Evolutionary conservation across 1,140 invertebrate species (phyloP).

Genomic region (Liolophura sinensis): DNA sequence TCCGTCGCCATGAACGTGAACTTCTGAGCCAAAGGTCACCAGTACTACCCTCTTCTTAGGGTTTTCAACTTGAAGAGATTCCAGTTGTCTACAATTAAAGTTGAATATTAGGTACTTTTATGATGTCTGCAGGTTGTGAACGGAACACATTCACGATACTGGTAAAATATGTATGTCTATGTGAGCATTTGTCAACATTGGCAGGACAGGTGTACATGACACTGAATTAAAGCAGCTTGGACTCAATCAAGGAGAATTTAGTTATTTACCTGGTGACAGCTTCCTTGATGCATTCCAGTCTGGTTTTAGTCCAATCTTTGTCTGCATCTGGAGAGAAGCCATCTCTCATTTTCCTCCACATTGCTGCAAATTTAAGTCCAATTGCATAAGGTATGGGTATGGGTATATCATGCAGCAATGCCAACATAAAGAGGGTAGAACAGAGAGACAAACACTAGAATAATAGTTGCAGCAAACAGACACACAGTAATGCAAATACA

Average conservation of each 20-base stretch:
- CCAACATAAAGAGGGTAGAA: no score
- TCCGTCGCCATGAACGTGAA: slow-evolving; percentile 39
- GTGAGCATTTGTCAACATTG: no score
- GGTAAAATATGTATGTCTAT: no score
- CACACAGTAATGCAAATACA: no score
- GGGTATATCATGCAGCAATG: no score
- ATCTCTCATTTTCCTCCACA: slow-evolving; percentile 31
- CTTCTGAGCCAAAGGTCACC: slow-evolving; percentile 37
- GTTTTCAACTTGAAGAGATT: slow-evolving; percentile 39
- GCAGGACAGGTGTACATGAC: no score
- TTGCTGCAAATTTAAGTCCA: slow-evolving; percentile 21
- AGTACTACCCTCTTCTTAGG: slow-evolving; percentile 45
- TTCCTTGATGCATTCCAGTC: slow-evolving; percentile 41
- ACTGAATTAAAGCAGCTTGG: no score
- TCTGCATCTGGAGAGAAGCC: slow-evolving; percentile 16
- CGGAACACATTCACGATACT: not conserved
- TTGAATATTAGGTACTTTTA: no score
- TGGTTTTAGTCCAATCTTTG: slow-evolving; percentile 13
- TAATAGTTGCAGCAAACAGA: no score
- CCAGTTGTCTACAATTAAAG: slow-evolving; percentile 34
- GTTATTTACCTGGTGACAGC: slow-evolving; percentile 35
- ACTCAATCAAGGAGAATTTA: not conserved
- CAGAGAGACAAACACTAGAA: no score
- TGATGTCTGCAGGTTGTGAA: not conserved
- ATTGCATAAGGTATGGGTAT: no score